Conservation (phyloP, 1,140 invertebrate genomes). For the Drosophila parabipectinata region DNA sequence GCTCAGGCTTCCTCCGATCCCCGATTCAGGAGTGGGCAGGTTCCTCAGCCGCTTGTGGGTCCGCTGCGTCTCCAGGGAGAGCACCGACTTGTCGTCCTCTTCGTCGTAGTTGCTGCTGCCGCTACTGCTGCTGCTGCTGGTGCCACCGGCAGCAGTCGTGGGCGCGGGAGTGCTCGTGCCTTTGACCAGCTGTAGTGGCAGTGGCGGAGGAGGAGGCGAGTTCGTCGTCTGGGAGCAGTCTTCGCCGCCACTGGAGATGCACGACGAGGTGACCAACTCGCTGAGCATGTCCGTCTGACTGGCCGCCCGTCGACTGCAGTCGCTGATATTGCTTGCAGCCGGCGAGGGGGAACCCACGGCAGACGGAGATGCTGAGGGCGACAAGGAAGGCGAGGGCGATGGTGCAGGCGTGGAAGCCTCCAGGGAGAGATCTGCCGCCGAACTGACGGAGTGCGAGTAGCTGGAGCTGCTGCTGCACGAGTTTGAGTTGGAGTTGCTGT, state of each 20-base stretch:
- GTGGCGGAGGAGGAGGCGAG: conserved; percentile 20
- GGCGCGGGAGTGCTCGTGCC: not conserved
- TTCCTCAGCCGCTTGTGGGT: conserved; percentile 67
- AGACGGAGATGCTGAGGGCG: conserved; percentile 52
- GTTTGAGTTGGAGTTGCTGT: conserved; percentile 66
- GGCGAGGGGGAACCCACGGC: conserved; percentile 40
- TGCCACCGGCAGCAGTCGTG: not conserved
- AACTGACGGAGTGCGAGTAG: conserved; percentile 72
- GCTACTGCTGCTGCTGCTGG: conserved; percentile 26
- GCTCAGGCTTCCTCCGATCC: conserved; percentile 78
- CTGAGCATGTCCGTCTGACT: conserved; percentile 75
- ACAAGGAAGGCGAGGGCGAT: conserved; percentile 21
- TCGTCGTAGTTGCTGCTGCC: conserved; percentile 65
- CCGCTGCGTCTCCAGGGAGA: conserved; percentile 57
- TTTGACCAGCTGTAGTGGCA: conserved; percentile 4
- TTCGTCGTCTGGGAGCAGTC: conserved; percentile 60
- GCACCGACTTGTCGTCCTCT: conserved; percentile 71
- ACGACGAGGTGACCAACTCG: conserved; percentile 76
- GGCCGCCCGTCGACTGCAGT: conserved; percentile 42
- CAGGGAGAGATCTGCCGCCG: conserved; percentile 75
- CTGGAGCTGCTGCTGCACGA: conserved; percentile 67
- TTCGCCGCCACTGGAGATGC: conserved; percentile 68
- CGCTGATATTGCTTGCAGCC: conserved; percentile 36
- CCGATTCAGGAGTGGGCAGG: conserved; percentile 73
- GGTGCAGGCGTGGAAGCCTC: conserved; percentile 73